Conservation (phyloP, 2,888 invertebrate species). For the Mellilla xanthometata region DNA sequence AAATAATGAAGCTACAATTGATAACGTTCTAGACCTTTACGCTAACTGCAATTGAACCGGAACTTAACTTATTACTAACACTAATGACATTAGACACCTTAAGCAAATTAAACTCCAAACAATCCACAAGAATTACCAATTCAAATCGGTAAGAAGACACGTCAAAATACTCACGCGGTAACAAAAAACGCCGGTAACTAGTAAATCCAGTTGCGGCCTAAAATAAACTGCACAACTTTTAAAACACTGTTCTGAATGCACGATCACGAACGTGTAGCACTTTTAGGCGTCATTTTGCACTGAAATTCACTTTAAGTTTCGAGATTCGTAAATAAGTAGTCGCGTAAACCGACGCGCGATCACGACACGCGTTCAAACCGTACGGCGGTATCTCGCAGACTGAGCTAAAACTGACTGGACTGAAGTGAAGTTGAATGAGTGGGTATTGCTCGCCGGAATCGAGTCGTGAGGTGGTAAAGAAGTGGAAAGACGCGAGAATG, state of each 20-base stretch:
- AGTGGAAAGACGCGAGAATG: background rate
- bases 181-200: slow-evolving; percentile 49
- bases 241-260: slow-evolving; percentile 5
- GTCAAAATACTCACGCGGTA: slow-evolving; percentile 36
- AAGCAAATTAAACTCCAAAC: background rate
- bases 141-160: slow-evolving; percentile 6
- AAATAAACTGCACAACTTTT: slow-evolving; percentile 43
- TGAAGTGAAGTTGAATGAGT: slow-evolving; percentile 3
- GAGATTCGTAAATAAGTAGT: slow-evolving; percentile 46
- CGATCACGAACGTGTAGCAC: slow-evolving; percentile 54
- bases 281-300: slow-evolving; percentile 53
- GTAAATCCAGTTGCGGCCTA: slow-evolving; percentile 52
- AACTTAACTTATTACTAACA: too few species aligned
- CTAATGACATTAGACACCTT: too few species aligned
- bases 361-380: slow-evolving; percentile 27
- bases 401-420: slow-evolving; percentile 27
- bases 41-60: background rate
- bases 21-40: background rate
- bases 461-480: background rate
- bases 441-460: background rate
- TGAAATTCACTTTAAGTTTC: slow-evolving; percentile 55
- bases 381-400: slow-evolving; percentile 58
- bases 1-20: background rate
- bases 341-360: slow-evolving; percentile 24
- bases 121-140: background rate